Base-by-base conservation (phyloP, 2,113 vertebrate genomes). In the Chionodraco myersi region DNA sequence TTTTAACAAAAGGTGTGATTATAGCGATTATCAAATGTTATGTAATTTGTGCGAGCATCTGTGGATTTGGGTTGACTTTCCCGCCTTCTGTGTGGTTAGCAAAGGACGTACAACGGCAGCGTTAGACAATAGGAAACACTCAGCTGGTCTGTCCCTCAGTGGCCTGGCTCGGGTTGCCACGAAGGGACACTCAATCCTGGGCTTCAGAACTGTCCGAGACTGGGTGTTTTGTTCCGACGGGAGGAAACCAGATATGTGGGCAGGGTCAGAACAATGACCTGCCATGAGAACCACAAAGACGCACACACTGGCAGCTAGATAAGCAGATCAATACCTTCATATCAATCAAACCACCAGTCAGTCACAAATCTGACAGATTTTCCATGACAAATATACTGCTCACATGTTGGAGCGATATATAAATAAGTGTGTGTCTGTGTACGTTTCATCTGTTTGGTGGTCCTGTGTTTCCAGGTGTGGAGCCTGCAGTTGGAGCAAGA, bases 401-500 rank as follows among this genome's bases (percentile, higher is more conserved):
- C 13, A 41, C n/a, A 34, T 47, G 7, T n/a, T 64, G n/a, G 30
- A 45, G 14, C 26, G 47, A 30, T 30, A 30, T 30, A 4, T 30
- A 30, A 30, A 30, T 30, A 30, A 30, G 3, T 71, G 13, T 79
- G 54, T 62, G 64, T 67, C 16, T 69, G 12, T 69, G 12, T 57
- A 0, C 44, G 41, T 53, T 53, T 49, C 3, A 11, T 80, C 4
- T 56, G 5, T 34, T 6, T 74, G 36, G 6, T 81, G 45, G 26
- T 6, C 44, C 14, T 72, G 58, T 94, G 75, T 91, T 93, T 94
- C 82, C 91, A 98, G 97, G 96, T 96, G 91, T 97, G 96, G 94
- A 97, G 95, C 92, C 94, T 96, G 92, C 97, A 96, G 94, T 93
- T 97, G 87, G 96, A 97, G 92, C 96, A 98, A 88, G 97, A 98